These are phyloP conservation scores for Monochamus alternatus DNA, from an alignment of 2,888 invertebrate species.

Conservation along the genomic window DNA sequence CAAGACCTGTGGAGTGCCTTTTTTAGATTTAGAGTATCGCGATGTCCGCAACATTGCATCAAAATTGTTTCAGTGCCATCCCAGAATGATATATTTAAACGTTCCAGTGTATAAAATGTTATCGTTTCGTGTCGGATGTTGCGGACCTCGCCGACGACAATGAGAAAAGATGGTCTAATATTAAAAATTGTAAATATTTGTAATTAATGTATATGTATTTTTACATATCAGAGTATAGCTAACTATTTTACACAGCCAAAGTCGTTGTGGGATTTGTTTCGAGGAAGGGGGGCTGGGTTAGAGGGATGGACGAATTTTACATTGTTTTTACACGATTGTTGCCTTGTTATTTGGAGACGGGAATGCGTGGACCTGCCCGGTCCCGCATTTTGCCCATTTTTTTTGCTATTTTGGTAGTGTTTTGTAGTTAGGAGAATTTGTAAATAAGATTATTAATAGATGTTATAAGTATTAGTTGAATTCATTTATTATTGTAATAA, in stretches of 20 bases:
- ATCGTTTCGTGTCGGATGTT: conserved; percentile 32
- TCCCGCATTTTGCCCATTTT: conserved; percentile 37
- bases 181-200: conserved; percentile 58
- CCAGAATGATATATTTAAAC: conserved; percentile 11
- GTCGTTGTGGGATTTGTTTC: conserved; percentile 40
- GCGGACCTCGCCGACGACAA: conserved; percentile 41
- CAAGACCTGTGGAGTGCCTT: conserved; percentile 67
- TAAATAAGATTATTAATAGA: conserved; percentile 67
- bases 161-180: conserved; percentile 55
- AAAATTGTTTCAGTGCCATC: conserved; percentile 50
- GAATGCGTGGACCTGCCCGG: conserved; percentile 37
- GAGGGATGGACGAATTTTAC: conserved; percentile 26
- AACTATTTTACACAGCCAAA: conserved; percentile 62
- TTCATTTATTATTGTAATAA: conserved; percentile 64
- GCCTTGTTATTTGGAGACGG: conserved; percentile 50
- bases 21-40: conserved; percentile 55
- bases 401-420: conserved; percentile 60
- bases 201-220: conserved; percentile 64
- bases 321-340: conserved; percentile 48
- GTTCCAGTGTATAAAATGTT: background rate
- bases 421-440: conserved; percentile 65
- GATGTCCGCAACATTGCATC: conserved; percentile 38
- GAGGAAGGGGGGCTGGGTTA: conserved; percentile 13
- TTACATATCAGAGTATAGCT: conserved; percentile 64
- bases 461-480: conserved; percentile 68